Evolutionary conservation across 2,888 invertebrate genomes (phyloP).

Genomic region (Drosophila eohydei): DNA sequence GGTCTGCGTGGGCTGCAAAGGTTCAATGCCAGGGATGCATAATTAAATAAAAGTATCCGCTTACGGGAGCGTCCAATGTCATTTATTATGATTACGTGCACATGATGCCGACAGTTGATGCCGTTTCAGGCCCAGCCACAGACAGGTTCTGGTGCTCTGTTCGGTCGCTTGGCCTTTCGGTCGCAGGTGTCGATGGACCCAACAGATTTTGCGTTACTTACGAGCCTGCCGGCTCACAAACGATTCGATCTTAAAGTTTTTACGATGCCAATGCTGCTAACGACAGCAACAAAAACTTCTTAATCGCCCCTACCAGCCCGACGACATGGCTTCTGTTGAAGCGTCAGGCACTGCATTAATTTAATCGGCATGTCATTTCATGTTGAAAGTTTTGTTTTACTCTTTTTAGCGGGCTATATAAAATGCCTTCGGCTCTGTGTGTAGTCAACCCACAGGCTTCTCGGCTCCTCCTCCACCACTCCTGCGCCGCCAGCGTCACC

Average conservation of each 20-base stretch:
- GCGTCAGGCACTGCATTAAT: conserved; percentile 60
- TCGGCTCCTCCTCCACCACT: not conserved
- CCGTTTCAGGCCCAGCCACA: conserved; percentile 26
- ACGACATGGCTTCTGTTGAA: not conserved
- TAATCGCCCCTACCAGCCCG: conserved; percentile 13
- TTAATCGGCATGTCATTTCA: conserved; percentile 74
- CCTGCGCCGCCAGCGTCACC: not conserved
- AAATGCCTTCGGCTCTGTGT: conserved; percentile 52
- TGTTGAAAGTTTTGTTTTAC: conserved; percentile 69
- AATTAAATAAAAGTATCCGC: conserved; percentile 65
- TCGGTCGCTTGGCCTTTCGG: conserved; percentile 7
- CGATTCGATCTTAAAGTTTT: conserved; percentile 55
- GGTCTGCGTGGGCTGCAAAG: conserved; percentile 11
- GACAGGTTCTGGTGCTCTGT: not conserved
- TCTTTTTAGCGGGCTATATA: conserved; percentile 27
- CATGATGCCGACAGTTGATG: conserved; percentile 63
- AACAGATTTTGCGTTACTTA: conserved; percentile 42
- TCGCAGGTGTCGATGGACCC: conserved; percentile 49
- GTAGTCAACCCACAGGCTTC: conserved; percentile 1
- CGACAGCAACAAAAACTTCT: conserved; percentile 30
- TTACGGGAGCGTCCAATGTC: conserved; percentile 58
- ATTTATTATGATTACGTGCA: conserved; percentile 70
- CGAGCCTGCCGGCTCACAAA: conserved; percentile 9
- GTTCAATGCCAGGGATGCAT: conserved; percentile 47
- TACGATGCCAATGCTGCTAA: conserved; percentile 34